phyloP scores from a whole-genome alignment of 2,113 vertebrate species.

The Elachura formosa region DNA sequence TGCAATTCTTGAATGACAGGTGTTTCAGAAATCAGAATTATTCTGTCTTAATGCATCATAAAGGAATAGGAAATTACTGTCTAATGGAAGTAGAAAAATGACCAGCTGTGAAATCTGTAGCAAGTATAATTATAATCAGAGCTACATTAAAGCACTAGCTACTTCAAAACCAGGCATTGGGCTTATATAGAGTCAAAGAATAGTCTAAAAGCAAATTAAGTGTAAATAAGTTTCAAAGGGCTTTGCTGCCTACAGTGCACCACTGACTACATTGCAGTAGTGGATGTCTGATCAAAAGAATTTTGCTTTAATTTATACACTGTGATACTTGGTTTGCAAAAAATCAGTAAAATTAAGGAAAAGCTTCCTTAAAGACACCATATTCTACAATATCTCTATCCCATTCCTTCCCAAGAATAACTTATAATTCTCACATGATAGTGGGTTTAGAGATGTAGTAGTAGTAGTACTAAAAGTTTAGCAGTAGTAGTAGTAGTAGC shows the following conservation, averaged over 20 bases:
- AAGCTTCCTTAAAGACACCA: background rate
- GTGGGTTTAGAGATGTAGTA: background rate
- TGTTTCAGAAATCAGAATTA: slow-evolving; percentile 2
- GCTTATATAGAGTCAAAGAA: background rate
- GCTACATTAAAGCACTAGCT: background rate
- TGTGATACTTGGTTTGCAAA: background rate
- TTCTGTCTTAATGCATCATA: background rate
- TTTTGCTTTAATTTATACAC: background rate
- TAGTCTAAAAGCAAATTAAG: background rate
- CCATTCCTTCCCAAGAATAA: background rate
- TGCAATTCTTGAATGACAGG: background rate
- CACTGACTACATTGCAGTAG: background rate
- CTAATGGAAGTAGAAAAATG: background rate
- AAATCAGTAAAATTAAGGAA: background rate
- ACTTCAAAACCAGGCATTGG: background rate
- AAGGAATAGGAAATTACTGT: background rate
- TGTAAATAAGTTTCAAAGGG: background rate
- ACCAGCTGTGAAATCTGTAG: background rate
- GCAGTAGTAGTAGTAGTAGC: background rate
- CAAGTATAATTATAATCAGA: background rate
- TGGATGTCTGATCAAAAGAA: background rate
- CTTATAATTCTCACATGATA: background rate
- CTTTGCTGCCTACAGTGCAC: background rate
- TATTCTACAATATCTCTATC: background rate
- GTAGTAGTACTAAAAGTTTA: background rate